Base-by-base conservation (phyloP, 37 sponge, comb jelly and placozoan genomes). In the Halichondria panicea region DNA sequence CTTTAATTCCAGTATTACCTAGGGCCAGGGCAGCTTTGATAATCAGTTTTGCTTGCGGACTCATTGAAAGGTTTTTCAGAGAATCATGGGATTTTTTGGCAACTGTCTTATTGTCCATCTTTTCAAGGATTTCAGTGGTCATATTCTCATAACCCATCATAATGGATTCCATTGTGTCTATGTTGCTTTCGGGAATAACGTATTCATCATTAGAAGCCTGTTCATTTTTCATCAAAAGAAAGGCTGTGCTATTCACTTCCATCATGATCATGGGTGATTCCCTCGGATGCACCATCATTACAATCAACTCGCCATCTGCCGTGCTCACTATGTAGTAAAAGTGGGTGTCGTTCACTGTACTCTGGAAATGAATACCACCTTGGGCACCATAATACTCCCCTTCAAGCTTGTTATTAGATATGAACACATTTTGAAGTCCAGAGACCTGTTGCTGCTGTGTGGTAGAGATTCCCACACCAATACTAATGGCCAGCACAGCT, bases 171-270 rank as follows among this genome's bases (percentile, higher is more conserved):
- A 55, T 7, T 3, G 25, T n/a, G 4, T 55, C 9, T 55, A 27
- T 55, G 9, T 9, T 3, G 9, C 7, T 55, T 2, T 55, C 25
- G 22, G 56, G 56, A 9, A 55, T 55, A 7, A 55, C 9, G 9
- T 55, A 55, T n/a, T 55, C 56, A n/a, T n/a, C n/a, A n/a, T n/a
- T n/a, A n/a, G n/a, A n/a, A n/a, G n/a, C n/a, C n/a, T n/a, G n/a
- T n/a, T n/a, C n/a, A n/a, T n/a, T n/a, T n/a, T n/a, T n/a, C 53
- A 71, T 50, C 30, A 71, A 13, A 21, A 71, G 19, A 48, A 71
- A 71, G 31, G 46, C 34, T 9, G 53, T 53, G 22, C 30, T 48
- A 8, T 71, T 53, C 2, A 53, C 36, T 27, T 4, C 54, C 55
- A 71, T 54, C 71, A 71, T 46, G 24, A 55, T 48, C 71, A 71